Conservation (phyloP, 2,113 vertebrate species). For the Columba janthina region DNA sequence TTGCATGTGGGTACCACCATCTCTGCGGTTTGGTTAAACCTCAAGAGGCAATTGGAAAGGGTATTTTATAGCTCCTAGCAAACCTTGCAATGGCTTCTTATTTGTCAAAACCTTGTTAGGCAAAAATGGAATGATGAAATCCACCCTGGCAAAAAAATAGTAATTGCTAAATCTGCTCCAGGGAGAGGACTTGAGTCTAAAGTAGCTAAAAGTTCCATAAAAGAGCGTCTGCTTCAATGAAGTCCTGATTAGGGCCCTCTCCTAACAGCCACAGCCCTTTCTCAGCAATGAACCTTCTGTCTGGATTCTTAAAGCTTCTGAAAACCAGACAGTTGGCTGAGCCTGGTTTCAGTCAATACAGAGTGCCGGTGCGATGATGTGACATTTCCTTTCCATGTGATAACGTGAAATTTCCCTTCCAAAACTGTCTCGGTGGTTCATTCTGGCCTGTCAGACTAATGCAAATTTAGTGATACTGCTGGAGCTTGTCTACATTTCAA, state of each 20-base stretch:
- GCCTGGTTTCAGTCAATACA: neutral
- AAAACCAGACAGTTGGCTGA: neutral
- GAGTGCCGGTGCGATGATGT: neutral
- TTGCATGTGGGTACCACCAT: neutral
- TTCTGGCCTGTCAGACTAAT: neutral
- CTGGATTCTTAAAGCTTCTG: neutral
- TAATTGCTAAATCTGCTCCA: neutral
- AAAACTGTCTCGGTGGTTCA: neutral
- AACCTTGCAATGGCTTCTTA: neutral
- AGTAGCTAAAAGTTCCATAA: neutral
- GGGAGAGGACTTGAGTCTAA: neutral
- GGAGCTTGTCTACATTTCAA: conserved; percentile 7
- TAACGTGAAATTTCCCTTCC: neutral
- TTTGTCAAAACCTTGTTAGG: neutral
- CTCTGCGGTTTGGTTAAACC: neutral
- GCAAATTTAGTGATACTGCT: neutral
- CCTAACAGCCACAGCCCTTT: neutral
- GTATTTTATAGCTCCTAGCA: neutral
- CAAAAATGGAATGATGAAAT: neutral
- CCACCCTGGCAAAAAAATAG: neutral
- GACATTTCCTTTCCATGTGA: too few species aligned
- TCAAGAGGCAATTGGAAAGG: neutral
- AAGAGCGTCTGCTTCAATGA: neutral
- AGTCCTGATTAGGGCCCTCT: neutral
- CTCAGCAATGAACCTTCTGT: neutral